These are phyloP conservation scores for Virgularia gustaviana DNA, from an alignment of 92 coral and sea anemone species.

Conservation along the genomic window DNA sequence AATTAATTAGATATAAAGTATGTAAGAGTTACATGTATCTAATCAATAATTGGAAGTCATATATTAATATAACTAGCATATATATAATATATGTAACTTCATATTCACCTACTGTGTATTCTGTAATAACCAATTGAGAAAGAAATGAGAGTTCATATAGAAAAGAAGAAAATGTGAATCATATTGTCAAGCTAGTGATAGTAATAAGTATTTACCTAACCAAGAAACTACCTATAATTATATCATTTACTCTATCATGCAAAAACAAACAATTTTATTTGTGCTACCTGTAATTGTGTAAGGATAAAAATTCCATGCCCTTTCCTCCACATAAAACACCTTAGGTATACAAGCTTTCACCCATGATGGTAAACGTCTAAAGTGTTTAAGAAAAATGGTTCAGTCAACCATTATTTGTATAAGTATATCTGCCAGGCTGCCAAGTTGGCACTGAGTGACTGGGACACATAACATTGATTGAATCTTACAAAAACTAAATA, in stretches of 20 bases:
- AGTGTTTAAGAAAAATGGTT: no score
- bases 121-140: conserved; percentile 23
- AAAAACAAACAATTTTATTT: no score
- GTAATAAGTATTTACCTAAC: not conserved
- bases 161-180: no score
- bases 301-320: conserved; percentile 97
- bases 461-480: no score
- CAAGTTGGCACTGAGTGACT: no score
- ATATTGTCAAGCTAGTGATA: not conserved
- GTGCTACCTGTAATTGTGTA: conserved; percentile 78
- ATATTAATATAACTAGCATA: not conserved
- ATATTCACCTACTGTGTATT: conserved; percentile 52
- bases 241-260: no score
- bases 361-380: conserved; percentile 87
- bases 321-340: conserved; percentile 88
- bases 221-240: not conserved
- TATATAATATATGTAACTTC: not conserved
- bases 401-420: no score
- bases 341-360: conserved; percentile 86
- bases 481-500: not conserved
- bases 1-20: conserved; percentile 11
- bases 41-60: no score
- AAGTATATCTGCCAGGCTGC: no score
- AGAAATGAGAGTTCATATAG: no score
- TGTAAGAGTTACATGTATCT: no score